phyloP scores from a whole-genome alignment of 2,797 vertebrate species.

The Bradypodion ventrale region DNA sequence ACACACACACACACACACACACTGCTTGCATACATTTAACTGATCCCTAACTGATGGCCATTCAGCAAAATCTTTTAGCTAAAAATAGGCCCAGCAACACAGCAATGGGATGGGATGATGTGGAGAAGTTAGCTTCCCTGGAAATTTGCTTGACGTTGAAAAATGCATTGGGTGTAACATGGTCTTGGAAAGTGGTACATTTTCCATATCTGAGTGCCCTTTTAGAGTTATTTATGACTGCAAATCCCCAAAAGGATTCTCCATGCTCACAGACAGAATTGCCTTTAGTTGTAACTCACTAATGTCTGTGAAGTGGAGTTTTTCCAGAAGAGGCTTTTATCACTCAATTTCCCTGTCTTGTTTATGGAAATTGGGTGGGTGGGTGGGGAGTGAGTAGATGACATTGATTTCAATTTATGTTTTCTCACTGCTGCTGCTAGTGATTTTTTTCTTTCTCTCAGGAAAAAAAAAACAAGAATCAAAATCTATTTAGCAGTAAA shows the following conservation, averaged over 20 bases:
- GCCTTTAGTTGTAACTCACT: background rate
- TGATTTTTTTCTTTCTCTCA: background rate
- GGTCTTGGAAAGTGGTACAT: no score
- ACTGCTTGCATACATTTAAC: background rate
- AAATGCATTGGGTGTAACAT: background rate
- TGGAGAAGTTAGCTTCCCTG: no score
- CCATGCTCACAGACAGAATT: background rate
- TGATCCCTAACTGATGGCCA: background rate
- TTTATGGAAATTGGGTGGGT: background rate
- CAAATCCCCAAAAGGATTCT: background rate
- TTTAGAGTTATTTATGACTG: background rate
- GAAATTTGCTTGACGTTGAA: background rate
- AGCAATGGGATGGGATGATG: accelerated
- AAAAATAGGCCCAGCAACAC: background rate
- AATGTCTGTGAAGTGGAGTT: background rate
- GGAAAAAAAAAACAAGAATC: background rate
- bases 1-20: background rate
- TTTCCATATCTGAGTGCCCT: background rate
- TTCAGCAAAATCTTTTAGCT: background rate
- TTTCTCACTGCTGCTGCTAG: background rate
- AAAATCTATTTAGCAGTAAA: background rate
- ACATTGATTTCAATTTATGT: background rate
- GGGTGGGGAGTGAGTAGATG: background rate
- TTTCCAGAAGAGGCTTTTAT: no score
- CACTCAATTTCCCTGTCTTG: background rate